Percentiles rank a stretch among this genome's conserved stretches.
These are phyloP conservation scores for Zelleria hepariella DNA, from an alignment of 2,888 invertebrate genomes.

Conservation along the genomic window DNA sequence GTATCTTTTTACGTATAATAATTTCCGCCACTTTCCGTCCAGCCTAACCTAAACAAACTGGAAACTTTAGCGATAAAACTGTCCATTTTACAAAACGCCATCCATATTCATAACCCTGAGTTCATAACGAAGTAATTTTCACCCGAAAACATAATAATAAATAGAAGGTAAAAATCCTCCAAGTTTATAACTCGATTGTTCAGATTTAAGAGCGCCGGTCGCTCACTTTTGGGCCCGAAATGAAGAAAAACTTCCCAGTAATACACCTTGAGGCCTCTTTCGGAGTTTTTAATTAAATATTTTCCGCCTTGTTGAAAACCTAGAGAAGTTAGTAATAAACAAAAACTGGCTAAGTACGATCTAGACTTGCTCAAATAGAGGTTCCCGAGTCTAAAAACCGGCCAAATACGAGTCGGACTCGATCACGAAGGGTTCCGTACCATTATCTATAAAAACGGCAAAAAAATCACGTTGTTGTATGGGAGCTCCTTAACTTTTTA, in stretches of 20 bases:
- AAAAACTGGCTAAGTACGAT: background rate
- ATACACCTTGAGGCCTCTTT: constrained; percentile 29
- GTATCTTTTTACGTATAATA: too few species aligned
- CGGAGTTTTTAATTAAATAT: constrained; percentile 50
- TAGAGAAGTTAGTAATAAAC: constrained; percentile 14
- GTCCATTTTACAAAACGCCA: background rate
- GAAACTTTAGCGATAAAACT: background rate
- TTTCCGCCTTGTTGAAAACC: constrained; percentile 45
- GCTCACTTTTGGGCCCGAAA: background rate
- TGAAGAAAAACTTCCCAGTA: constrained; percentile 1
- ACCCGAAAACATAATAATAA: background rate
- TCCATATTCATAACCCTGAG: background rate
- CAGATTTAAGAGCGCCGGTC: background rate
- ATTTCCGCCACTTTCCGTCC: background rate
- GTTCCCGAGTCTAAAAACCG: too few species aligned
- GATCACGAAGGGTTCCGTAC: too few species aligned
- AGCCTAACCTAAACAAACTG: background rate
- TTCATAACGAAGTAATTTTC: background rate
- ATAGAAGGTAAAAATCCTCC: background rate
- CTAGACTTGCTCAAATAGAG: background rate
- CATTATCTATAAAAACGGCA: too few species aligned
- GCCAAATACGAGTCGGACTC: too few species aligned
- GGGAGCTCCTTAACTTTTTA: too few species aligned
- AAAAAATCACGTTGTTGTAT: too few species aligned
- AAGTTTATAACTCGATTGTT: background rate